Conservation (phyloP, 2,113 vertebrate genomes). For the Meles meles region DNA sequence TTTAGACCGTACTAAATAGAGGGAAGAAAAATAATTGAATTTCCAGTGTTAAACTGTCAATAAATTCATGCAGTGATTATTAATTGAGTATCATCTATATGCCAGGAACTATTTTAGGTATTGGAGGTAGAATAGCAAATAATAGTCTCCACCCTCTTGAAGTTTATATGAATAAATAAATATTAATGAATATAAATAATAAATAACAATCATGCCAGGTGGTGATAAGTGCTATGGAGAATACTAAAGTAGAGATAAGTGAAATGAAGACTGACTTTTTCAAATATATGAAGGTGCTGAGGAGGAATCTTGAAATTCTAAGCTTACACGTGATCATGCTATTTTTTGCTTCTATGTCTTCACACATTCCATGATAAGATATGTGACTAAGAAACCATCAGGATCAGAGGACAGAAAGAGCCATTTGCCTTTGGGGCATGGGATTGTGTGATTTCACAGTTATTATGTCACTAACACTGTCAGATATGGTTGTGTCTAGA, state of each 20-base stretch:
- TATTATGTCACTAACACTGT: slow-evolving; percentile 50
- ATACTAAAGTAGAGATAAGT: not conserved
- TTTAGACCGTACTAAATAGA: not conserved
- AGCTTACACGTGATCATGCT: not conserved
- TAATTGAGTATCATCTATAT: not conserved
- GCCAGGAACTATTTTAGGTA: not conserved
- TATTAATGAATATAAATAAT: not conserved
- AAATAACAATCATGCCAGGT: not conserved
- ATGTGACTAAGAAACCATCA: slow-evolving; percentile 14
- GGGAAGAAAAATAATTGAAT: not conserved
- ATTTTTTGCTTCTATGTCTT: slow-evolving; percentile 54
- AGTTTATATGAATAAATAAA: not conserved
- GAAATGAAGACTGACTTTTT: not conserved
- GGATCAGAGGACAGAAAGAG: slow-evolving; percentile 19
- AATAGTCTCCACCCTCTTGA: not conserved
- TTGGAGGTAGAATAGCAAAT: not conserved
- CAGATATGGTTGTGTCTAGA: slow-evolving; percentile 21
- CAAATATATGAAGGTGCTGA: not conserved
- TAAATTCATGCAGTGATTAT: not conserved
- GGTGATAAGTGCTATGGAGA: not conserved
- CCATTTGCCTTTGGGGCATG: slow-evolving; percentile 11
- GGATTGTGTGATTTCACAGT: not conserved
- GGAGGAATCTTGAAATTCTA: not conserved
- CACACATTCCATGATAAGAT: slow-evolving; percentile 67
- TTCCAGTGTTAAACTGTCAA: not conserved